Evolutionary conservation across 2,797 vertebrate genomes (phyloP).

Genomic region (Ciconia nigra): DNA sequence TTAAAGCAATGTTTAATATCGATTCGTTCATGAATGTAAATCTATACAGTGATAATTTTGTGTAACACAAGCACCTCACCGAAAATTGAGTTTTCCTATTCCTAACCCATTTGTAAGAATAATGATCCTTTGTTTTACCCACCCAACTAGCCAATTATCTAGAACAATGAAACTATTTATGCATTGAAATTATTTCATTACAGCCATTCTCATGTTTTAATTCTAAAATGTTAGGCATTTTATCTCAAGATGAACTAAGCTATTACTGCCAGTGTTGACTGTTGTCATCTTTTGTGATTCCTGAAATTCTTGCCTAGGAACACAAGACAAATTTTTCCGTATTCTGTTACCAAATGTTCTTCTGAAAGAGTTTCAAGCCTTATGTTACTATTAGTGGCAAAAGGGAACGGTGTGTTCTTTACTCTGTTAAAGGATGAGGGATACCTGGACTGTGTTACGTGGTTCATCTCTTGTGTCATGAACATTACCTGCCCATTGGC

Average conservation of each 20-base stretch:
- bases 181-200: background rate
- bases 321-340: background rate
- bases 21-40: background rate
- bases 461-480: rapidly evolving
- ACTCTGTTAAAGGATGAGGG: background rate
- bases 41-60: background rate
- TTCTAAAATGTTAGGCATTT: background rate
- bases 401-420: background rate
- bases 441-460: rapidly evolving
- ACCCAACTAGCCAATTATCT: background rate
- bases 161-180: background rate
- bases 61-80: background rate
- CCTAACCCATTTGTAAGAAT: background rate
- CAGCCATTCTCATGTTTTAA: background rate
- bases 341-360: background rate
- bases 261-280: background rate
- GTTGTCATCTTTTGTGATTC: background rate
- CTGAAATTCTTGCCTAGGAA: background rate
- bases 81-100: background rate
- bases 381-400: background rate
- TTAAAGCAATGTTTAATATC: background rate
- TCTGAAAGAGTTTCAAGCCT: background rate
- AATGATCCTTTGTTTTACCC: background rate
- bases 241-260: background rate
- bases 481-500: background rate